A percentile compares a stretch with the other conserved stretches of the same genome.
These are phyloP conservation scores for Sterna hirundo DNA, from an alignment of 2,113 vertebrate genomes.

Conservation along the genomic window DNA sequence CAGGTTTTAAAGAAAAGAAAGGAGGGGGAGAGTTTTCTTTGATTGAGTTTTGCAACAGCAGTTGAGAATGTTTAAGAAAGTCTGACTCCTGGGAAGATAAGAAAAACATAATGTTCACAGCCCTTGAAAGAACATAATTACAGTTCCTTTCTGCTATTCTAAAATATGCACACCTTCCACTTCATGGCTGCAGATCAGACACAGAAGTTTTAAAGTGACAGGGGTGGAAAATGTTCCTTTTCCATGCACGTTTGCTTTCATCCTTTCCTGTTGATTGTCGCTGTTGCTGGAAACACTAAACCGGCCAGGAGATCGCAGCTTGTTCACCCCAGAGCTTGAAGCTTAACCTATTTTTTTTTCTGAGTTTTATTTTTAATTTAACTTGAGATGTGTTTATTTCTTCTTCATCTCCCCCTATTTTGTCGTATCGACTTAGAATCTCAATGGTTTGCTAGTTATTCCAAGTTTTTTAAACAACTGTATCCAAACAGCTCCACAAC, in stretches of 20 bases:
- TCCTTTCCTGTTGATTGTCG: neutral
- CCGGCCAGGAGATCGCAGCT: neutral
- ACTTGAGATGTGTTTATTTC: neutral
- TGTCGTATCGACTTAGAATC: neutral
- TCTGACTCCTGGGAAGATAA: constrained; percentile 11
- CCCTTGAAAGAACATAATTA: constrained; percentile 44
- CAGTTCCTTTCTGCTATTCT: constrained; percentile 5
- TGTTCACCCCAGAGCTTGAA: neutral
- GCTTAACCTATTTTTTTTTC: neutral
- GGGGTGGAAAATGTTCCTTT: neutral
- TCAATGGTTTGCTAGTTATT: neutral
- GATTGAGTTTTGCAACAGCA: neutral
- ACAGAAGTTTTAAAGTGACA: constrained; percentile 16
- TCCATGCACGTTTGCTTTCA: neutral
- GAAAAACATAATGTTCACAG: constrained; percentile 6
- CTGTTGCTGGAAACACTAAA: neutral
- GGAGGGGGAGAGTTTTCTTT: neutral
- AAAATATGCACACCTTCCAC: constrained; percentile 17
- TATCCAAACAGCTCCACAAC: neutral
- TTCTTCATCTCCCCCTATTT: neutral
- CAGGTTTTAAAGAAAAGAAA: neutral
- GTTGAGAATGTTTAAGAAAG: constrained; percentile 20
- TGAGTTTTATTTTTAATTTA: constrained; percentile 3
- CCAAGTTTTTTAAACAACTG: neutral
- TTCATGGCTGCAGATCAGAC: neutral